Evolutionary conservation across 2,113 vertebrate genomes (phyloP), one percentile per base, ranked within the genome.

Genomic region (Spizaetus ornatus): DNA sequence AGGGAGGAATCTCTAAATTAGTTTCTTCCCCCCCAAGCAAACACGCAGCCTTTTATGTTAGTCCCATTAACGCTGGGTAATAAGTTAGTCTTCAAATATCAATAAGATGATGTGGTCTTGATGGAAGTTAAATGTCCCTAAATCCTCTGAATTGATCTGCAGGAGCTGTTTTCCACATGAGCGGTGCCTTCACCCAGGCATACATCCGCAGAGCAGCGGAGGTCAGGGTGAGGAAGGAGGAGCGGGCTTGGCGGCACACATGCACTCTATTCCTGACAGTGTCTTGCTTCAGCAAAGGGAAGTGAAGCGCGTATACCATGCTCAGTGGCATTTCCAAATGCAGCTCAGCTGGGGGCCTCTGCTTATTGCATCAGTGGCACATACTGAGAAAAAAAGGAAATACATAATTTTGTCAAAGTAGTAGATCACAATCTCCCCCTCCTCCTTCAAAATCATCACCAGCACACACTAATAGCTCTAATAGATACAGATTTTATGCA

Each of bases 261-360:
- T 91, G 97, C 98, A 97, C 98, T 98, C 98, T 97, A 92, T 98
- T 98, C 94, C 98, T 98, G 97, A 97, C 97, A 95, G 97, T 97
- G 97, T 95, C 97, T 97, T 97, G 98, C 98, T 97, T 98, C 95
- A 88, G 98, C 98, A 94, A 96, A 97, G 98, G 97, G 96, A 98
- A 99, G 97, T 98, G 98, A 99, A 99, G 99, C 99, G 98, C 97
- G 95, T 90, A 93, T 96, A 86, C 98, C 98, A 99, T 99, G 99
- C 99, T 99, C 99, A 99, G 97, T 99, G 99, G 99, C 99, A 99
- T 99, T 99, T 99, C 98, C 98, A 98, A 99, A 99, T 97, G 98
- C 97, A 97, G 97, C 98, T 98, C 99, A 98, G 99, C 99, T 99
- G 99, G 99, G 98, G 98, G 98, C 97, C 98, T 89, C 80, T 97